phyloP scores from a whole-genome alignment of 1,140 invertebrate genomes.

The Holotrichia oblita region DNA sequence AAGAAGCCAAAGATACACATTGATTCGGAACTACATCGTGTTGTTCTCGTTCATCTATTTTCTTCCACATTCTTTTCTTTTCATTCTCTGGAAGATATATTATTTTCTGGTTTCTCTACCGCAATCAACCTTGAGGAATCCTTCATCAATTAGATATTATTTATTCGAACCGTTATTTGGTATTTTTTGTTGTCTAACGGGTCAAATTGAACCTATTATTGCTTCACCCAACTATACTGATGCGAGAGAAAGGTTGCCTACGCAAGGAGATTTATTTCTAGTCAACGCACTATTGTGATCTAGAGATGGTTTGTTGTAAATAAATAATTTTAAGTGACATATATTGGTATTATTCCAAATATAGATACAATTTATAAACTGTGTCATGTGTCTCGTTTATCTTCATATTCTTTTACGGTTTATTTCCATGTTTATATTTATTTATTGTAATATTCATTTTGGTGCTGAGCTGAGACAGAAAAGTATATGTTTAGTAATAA shows the following conservation, averaged over 20 bases:
- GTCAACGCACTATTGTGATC: too few species aligned
- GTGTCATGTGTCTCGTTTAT: too few species aligned
- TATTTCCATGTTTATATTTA: too few species aligned
- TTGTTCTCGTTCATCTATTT: neutral
- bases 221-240: neutral
- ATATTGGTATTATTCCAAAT: too few species aligned
- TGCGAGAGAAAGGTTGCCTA: neutral
- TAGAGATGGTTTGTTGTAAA: too few species aligned
- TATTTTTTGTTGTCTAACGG: neutral
- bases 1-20: neutral
- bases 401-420: too few species aligned
- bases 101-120: neutral
- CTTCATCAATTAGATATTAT: neutral
- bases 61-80: neutral
- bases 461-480: too few species aligned
- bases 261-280: too few species aligned
- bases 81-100: neutral
- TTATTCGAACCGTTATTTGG: neutral
- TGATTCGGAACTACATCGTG: neutral
- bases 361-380: too few species aligned
- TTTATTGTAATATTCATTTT: too few species aligned
- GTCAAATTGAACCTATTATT: neutral
- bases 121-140: neutral
- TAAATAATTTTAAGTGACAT: too few species aligned
- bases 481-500: too few species aligned